Conservation (phyloP, 2,888 invertebrate genomes). For the Odontocolon sp. region DNA sequence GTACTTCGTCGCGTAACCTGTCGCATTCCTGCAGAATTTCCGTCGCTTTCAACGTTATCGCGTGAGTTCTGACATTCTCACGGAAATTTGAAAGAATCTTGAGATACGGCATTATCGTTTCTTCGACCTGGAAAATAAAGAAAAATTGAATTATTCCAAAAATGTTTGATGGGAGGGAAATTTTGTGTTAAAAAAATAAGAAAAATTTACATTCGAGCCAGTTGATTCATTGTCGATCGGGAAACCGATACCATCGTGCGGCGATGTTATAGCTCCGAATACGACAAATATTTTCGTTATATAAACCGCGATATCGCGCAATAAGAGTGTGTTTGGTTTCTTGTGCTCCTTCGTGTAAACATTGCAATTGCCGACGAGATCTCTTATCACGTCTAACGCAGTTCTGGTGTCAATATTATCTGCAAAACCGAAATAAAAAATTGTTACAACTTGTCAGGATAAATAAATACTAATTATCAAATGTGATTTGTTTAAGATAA, state of each 20-base stretch:
- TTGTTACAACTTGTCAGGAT: background rate
- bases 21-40: slow-evolving; percentile 94
- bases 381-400: slow-evolving; percentile 92
- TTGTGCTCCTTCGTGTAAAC: slow-evolving; percentile 88
- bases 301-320: slow-evolving; percentile 91
- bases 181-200: slow-evolving; percentile 47
- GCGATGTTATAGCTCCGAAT: slow-evolving; percentile 88
- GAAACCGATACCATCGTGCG: slow-evolving; percentile 88
- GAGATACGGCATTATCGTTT: slow-evolving; percentile 93
- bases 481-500: background rate
- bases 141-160: background rate
- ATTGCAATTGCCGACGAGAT: slow-evolving; percentile 93
- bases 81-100: slow-evolving; percentile 93
- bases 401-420: slow-evolving; percentile 97
- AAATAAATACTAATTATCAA: slow-evolving; percentile 1
- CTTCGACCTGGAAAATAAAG: slow-evolving; percentile 85
- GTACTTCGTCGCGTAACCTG: slow-evolving; percentile 89
- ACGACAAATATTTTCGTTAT: slow-evolving; percentile 90
- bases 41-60: slow-evolving; percentile 84
- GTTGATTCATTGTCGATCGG: slow-evolving; percentile 82
- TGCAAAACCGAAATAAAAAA: slow-evolving; percentile 74
- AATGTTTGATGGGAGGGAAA: background rate
- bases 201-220: slow-evolving; percentile 81
- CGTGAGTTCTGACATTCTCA: slow-evolving; percentile 87
- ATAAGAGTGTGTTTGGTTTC: slow-evolving; percentile 85